These are phyloP conservation scores for Telenomus remus DNA, from an alignment of 1,140 invertebrate genomes.

Conservation along the genomic window DNA sequence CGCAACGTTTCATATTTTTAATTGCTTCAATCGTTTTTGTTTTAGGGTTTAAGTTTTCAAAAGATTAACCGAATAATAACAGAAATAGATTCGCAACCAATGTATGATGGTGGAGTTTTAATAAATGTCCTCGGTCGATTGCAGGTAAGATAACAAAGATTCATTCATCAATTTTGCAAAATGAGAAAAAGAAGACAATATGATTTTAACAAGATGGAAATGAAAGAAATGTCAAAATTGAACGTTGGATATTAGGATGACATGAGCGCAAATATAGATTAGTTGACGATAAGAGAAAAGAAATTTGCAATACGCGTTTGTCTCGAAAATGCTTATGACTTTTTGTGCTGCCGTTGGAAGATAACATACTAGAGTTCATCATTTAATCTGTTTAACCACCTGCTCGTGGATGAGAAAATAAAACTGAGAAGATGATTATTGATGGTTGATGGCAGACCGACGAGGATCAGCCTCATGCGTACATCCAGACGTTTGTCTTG, in stretches of 20 bases:
- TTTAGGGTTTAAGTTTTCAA: conserved; percentile 90
- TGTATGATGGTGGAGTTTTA: conserved; percentile 94
- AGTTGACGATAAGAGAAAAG: background rate
- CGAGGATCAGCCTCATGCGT: conserved; percentile 93
- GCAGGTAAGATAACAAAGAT: conserved; percentile 80
- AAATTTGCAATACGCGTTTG: conserved; percentile 17
- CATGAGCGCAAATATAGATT: background rate
- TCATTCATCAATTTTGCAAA: background rate
- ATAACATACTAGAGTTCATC: conserved; percentile 52
- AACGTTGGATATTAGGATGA: conserved; percentile 7
- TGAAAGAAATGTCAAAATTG: too few species aligned
- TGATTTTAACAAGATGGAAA: too few species aligned
- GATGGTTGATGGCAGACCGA: conserved; percentile 83
- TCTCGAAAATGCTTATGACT: conserved; percentile 57
- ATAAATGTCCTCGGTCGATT: conserved; percentile 95
- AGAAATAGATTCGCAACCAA: conserved; percentile 95
- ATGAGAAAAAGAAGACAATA: conserved; percentile 1
- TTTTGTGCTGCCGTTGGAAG: conserved; percentile 63
- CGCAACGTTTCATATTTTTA: too few species aligned
- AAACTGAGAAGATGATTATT: conserved; percentile 65
- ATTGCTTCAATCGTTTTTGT: conserved; percentile 48
- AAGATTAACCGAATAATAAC: conserved; percentile 94
- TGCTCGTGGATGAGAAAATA: conserved; percentile 61
- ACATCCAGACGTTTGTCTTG: conserved; percentile 93
- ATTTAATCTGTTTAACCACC: conserved; percentile 50